Evolutionary conservation across 64 coral and sea anemone species (phyloP).

Genomic region (Dendrophyllia cribrosa): DNA sequence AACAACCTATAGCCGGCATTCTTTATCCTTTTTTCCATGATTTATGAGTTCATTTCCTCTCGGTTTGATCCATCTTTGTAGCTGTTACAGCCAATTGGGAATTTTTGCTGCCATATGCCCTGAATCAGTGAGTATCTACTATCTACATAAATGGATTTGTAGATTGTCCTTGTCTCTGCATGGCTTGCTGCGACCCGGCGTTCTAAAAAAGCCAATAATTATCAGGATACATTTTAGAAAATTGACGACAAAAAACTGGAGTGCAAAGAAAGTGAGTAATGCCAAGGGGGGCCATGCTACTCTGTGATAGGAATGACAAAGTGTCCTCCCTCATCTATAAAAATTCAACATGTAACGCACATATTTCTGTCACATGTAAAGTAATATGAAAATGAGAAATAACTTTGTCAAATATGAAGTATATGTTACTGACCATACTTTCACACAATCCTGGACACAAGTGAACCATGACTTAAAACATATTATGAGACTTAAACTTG

Average conservation of each 20-base stretch:
- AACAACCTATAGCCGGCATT: not conserved
- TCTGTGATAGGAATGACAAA: too few relatives aligned
- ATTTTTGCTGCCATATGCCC: not conserved
- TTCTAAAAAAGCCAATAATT: constrained; percentile 28
- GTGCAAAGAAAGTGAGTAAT: not conserved
- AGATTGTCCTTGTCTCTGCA: constrained; percentile 91
- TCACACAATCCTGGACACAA: too few relatives aligned
- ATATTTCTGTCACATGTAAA: too few relatives aligned
- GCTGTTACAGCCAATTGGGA: not conserved
- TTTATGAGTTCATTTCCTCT: not conserved
- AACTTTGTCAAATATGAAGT: too few relatives aligned
- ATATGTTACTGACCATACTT: too few relatives aligned
- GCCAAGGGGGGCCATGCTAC: too few relatives aligned
- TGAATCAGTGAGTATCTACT: not conserved
- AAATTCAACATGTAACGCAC: too few relatives aligned
- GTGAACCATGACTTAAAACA: too few relatives aligned
- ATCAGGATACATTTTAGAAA: not conserved
- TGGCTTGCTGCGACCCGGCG: constrained; percentile 39
- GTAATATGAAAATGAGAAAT: too few relatives aligned
- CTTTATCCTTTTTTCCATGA: not conserved
- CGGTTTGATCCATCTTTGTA: constrained; percentile 1
- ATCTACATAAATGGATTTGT: constrained; percentile 99
- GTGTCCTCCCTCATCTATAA: too few relatives aligned
- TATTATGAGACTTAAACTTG: too few relatives aligned
- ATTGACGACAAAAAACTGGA: not conserved